A percentile compares a stretch with the other conserved stretches of the same genome.
Conservation (phyloP, 2,113 vertebrate genomes). For the Gavia stellata region DNA sequence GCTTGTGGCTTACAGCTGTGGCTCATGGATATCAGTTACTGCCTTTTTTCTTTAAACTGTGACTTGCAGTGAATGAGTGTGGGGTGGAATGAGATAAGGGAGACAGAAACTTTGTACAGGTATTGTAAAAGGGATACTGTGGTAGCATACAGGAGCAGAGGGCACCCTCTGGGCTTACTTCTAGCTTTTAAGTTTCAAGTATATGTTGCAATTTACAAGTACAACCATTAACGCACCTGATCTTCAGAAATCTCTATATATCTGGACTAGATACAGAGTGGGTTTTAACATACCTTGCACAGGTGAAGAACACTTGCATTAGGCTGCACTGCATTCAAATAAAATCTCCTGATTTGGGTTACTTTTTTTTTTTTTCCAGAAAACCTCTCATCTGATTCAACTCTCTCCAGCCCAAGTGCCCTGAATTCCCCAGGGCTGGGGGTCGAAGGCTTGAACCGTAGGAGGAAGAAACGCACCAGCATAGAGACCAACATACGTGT, state of each 20-base stretch:
- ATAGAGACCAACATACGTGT: constrained; percentile 99
- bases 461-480: constrained; percentile 99
- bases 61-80: neutral
- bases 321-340: neutral
- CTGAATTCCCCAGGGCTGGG: constrained; percentile 92
- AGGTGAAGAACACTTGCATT: neutral
- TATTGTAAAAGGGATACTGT: neutral
- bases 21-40: neutral
- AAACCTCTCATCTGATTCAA: constrained; percentile 95
- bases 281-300: neutral
- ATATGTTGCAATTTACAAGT: neutral
- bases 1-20: neutral
- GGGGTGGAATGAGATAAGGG: neutral
- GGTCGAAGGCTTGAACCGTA: constrained; percentile 94
- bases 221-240: neutral
- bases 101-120: neutral
- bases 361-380: constrained; percentile 79
- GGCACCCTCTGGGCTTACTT: neutral
- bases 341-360: neutral
- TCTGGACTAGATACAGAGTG: neutral
- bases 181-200: neutral
- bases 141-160: neutral
- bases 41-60: neutral
- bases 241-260: neutral
- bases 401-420: constrained; percentile 92